Base-by-base conservation (phyloP, 2,888 invertebrate species). In the Drosophila mercatorum region DNA sequence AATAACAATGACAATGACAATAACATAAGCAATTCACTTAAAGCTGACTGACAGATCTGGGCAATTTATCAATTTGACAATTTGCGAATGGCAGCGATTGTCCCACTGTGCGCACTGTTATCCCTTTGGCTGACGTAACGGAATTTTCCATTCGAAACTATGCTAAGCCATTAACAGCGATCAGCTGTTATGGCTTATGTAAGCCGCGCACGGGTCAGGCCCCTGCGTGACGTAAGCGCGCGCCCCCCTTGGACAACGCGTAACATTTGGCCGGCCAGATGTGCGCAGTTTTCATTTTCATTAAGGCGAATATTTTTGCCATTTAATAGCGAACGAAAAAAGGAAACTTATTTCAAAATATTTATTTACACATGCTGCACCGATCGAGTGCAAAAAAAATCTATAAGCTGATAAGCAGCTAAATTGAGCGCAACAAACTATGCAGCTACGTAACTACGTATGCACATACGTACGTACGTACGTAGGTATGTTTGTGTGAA, bases 61-160 rank as follows among this genome's bases (percentile, higher is more conserved):
- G 64, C 65, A 84, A 76, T 83, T 83, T 83, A 70, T 56, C 66
- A 83, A 88, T 85, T 82, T 82, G 73, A 56, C 63, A 80, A 85
- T 85, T 85, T 68, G 53, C 38, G 49, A 59, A 47, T 55, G 52
- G 36, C 53, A 58, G n/a, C n/a, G 36, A 36, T 36, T n/a, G 14
- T 3, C 17, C 34, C 56, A 41, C 43, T 53, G 40, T 40, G 14
- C 38, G 26, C 46, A 14, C 43, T 36, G 56, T 28, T 49, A 17
- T 65, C 41, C 49, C 66, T 17, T 34, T 34, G 26, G 28, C 7
- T 47, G 43, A 7, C 41, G 12, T 28, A 36, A 36, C 41, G 74
- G 55, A 78, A 78, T 43, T 73, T 78, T 75, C 58, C 51, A 73
- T 26, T 36, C n/a, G 31, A n/a, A 43, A n/a, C 12, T 12, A 6